These are phyloP conservation scores for Troides oblongomaculatus DNA, from an alignment of 2,888 invertebrate species.

Conservation along the genomic window DNA sequence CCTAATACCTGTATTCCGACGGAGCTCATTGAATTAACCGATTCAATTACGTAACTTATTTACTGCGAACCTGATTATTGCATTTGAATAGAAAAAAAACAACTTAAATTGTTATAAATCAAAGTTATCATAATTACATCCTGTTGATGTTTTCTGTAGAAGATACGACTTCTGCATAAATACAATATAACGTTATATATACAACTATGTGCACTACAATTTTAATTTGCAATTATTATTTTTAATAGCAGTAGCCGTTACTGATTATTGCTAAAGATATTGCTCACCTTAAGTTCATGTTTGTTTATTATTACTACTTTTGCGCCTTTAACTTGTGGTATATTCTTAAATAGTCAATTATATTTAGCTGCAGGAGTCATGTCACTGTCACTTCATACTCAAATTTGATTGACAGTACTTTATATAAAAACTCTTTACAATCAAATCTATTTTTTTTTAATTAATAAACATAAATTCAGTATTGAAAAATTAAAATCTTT, in stretches of 20 bases:
- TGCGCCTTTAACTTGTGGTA: not conserved
- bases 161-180: not conserved
- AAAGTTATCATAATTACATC: too few relatives aligned
- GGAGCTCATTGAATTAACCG: conserved; percentile 58
- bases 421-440: too few relatives aligned
- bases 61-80: not conserved
- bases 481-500: too few relatives aligned
- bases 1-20: conserved; percentile 60
- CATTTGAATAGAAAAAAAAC: not conserved
- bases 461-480: too few relatives aligned
- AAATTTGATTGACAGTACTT: too few relatives aligned
- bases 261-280: not conserved
- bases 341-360: not conserved
- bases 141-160: too few relatives aligned
- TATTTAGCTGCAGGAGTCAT: not conserved
- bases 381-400: not conserved
- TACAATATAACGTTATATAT: not conserved
- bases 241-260: not conserved
- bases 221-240: not conserved
- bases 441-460: too few relatives aligned
- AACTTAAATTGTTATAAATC: too few relatives aligned
- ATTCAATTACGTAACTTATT: conserved; percentile 44
- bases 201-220: not conserved
- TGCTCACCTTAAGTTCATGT: not conserved
- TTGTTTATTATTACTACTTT: not conserved